Evolutionary conservation across 2,113 vertebrate species (phyloP).

Genomic region (Bubo blakistoni): DNA sequence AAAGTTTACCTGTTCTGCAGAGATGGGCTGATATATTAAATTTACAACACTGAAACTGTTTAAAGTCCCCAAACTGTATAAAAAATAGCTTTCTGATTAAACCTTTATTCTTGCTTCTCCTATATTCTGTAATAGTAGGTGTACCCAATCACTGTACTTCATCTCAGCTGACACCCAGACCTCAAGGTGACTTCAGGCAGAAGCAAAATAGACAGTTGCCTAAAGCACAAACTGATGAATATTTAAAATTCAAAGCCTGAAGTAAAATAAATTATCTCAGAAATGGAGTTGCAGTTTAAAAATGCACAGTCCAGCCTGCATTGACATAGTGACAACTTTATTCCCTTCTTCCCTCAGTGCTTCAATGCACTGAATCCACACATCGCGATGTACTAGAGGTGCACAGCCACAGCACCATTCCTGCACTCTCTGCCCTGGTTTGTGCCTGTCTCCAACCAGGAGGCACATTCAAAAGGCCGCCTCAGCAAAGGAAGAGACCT

Average conservation of each 20-base stretch:
- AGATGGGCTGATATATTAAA: not conserved
- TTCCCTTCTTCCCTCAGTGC: not conserved
- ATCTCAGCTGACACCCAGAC: not conserved
- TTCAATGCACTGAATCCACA: not conserved
- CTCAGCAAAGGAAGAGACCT: not conserved
- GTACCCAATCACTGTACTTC: not conserved
- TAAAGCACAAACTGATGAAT: not conserved
- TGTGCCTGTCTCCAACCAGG: not conserved
- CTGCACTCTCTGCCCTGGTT: not conserved
- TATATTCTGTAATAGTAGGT: not conserved
- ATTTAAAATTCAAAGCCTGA: not conserved
- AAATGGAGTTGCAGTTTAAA: not conserved
- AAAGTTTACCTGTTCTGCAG: not conserved
- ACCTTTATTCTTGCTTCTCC: not conserved
- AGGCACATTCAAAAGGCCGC: not conserved
- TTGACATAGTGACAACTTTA: no score
- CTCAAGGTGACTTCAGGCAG: not conserved
- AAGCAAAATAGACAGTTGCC: not conserved
- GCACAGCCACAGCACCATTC: not conserved
- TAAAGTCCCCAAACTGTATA: not conserved
- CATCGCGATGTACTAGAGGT: rapidly evolving
- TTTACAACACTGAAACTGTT: not conserved
- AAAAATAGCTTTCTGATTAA: not conserved
- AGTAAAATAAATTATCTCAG: not conserved
- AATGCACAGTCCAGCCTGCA: not conserved